Percentiles rank a stretch among this genome's conserved stretches.
phyloP scores from a whole-genome alignment of 2,888 invertebrate species.

The Ophion ventricosus region DNA sequence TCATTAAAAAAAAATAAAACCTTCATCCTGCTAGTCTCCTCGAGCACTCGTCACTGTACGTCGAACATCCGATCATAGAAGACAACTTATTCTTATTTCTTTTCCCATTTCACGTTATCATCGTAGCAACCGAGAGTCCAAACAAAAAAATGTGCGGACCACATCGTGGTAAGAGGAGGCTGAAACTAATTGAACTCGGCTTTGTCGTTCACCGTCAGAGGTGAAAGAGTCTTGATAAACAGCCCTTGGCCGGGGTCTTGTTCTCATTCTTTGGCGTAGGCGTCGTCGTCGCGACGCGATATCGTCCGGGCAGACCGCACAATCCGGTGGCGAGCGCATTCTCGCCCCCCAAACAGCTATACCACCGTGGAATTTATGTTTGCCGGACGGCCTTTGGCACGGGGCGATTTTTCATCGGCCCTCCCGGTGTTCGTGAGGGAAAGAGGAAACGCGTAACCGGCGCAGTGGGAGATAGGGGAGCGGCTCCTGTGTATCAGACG shows the following conservation, averaged over 20 bases:
- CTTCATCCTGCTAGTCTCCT: too few relatives aligned
- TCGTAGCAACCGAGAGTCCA: not conserved
- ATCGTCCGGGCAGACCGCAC: conserved; percentile 49
- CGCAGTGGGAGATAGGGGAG: conserved; percentile 17
- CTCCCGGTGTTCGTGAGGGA: conserved; percentile 54
- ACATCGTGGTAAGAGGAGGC: conserved; percentile 45
- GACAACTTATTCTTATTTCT: too few relatives aligned
- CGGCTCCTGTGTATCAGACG: conserved; percentile 12
- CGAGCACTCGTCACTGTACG: too few relatives aligned
- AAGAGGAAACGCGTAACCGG: conserved; percentile 40
- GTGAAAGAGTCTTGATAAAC: conserved; percentile 78
- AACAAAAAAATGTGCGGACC: conserved; percentile 56
- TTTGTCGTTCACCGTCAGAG: conserved; percentile 63
- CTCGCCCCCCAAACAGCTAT: conserved; percentile 44
- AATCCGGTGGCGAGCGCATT: conserved; percentile 37
- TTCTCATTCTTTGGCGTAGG: conserved; percentile 53
- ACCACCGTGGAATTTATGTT: conserved; percentile 77
- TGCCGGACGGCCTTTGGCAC: conserved; percentile 72
- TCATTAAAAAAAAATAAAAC: too few relatives aligned
- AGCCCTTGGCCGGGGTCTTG: conserved; percentile 72
- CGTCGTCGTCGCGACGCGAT: conserved; percentile 58
- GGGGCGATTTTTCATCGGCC: conserved; percentile 77
- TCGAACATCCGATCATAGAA: too few relatives aligned
- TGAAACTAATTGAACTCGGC: conserved; percentile 59
- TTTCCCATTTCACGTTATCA: not conserved